phyloP scores from a whole-genome alignment of 2,797 vertebrate genomes.

The Lutjanus campechanus region DNA sequence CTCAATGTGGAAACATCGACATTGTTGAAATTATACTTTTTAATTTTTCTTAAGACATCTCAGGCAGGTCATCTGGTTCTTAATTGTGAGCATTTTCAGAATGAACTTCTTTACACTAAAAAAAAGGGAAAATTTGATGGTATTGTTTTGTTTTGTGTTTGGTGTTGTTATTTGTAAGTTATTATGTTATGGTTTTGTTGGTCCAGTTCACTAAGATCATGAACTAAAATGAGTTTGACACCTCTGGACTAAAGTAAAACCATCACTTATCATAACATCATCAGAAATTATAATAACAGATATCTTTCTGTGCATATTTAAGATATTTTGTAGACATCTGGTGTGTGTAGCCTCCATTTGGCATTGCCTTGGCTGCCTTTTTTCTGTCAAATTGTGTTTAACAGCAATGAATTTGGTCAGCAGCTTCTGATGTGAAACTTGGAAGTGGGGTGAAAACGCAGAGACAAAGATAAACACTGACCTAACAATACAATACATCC shows the following conservation, averaged over 20 bases:
- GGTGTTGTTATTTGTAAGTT: no score
- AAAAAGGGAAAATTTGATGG: no score
- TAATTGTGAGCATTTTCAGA: no score
- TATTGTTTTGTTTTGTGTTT: no score
- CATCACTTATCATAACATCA: not conserved
- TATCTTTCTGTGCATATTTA: not conserved
- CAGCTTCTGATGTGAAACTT: conserved; percentile 62
- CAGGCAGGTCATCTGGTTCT: no score
- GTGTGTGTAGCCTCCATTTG: not conserved
- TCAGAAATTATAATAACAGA: not conserved
- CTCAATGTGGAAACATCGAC: no score
- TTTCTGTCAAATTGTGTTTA: conserved; percentile 17
- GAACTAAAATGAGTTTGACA: no score
- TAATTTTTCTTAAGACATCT: no score
- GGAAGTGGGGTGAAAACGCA: conserved; percentile 60
- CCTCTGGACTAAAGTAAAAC: not conserved
- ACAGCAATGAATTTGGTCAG: conserved; percentile 34
- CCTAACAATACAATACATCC: conserved; percentile 76
- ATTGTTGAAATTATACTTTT: no score
- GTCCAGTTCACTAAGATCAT: no score
- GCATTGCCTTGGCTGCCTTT: not conserved
- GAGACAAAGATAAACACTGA: conserved; percentile 71
- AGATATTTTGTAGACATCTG: conserved; percentile 7
- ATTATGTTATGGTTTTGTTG: no score
- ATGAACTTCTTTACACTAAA: no score